Percentiles rank a stretch among this genome's conserved stretches.
These are phyloP conservation scores for Verasper variegatus DNA, from an alignment of 2,113 vertebrate species.

Conservation along the genomic window DNA sequence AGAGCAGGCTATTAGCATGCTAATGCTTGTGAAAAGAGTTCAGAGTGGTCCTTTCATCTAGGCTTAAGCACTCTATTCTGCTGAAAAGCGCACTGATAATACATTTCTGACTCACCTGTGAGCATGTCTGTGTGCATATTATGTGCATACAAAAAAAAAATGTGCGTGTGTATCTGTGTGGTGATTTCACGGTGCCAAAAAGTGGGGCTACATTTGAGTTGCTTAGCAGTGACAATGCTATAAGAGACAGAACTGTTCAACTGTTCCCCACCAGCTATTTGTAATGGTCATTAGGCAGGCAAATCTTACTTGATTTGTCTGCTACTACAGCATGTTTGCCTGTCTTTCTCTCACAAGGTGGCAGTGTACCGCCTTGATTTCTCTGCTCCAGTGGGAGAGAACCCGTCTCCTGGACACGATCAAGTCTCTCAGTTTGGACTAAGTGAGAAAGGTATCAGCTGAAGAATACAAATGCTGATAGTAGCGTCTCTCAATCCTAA, in stretches of 20 bases:
- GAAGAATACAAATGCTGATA: conserved; percentile 61
- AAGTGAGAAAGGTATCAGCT: conserved; percentile 57
- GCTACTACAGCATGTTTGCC: conserved; percentile 33
- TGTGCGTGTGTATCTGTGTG: conserved; percentile 13
- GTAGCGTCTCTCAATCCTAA: conserved; percentile 59
- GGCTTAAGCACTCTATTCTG: conserved; percentile 57
- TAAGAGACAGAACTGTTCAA: conserved; percentile 36
- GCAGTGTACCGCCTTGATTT: conserved; percentile 81
- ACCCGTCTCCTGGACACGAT: conserved; percentile 48
- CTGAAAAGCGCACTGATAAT: conserved; percentile 46
- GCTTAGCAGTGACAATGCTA: conserved; percentile 28
- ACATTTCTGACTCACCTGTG: conserved; percentile 56
- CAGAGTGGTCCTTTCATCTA: conserved; percentile 67
- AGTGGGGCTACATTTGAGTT: conserved; percentile 35
- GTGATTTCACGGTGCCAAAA: conserved; percentile 17
- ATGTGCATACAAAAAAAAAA: background rate
- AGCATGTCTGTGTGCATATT: conserved; percentile 18
- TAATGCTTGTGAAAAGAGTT: conserved; percentile 71
- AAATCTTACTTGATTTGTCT: conserved; percentile 37
- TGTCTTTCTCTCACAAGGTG: conserved; percentile 81
- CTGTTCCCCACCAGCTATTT: conserved; percentile 51
- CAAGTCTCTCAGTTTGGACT: conserved; percentile 56
- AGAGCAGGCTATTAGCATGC: conserved; percentile 74
- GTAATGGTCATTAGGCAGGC: conserved; percentile 43
- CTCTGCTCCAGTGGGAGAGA: conserved; percentile 27